Conservation (phyloP, 2,888 invertebrate genomes). For the Zele albiditarsus region DNA sequence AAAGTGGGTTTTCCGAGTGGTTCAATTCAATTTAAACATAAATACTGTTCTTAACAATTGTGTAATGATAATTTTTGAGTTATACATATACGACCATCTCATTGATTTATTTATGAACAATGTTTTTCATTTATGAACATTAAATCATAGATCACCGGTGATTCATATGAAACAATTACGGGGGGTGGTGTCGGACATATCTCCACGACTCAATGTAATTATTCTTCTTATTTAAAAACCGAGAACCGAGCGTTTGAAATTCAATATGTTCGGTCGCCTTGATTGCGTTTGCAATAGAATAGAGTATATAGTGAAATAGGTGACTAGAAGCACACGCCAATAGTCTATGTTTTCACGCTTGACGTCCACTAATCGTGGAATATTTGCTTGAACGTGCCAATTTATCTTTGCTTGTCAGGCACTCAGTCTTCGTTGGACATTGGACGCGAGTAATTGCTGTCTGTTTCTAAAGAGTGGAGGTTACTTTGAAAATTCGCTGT, state of each 20-base stretch:
- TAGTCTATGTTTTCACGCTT: conserved; percentile 28
- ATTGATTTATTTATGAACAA: no score
- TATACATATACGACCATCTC: no score
- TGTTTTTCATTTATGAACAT: no score
- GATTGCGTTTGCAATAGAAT: no score
- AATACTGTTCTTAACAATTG: neutral
- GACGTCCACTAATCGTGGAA: conserved; percentile 41
- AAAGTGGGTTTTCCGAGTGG: conserved; percentile 66
- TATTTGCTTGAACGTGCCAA: conserved; percentile 42
- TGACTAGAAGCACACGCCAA: neutral
- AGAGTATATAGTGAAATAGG: neutral
- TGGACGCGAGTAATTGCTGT: neutral
- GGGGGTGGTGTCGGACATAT: no score
- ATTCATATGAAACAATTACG: no score
- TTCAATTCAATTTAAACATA: conserved; percentile 22
- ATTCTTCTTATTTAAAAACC: no score
- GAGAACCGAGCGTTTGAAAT: no score
- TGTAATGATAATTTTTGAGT: no score
- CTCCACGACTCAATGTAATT: no score
- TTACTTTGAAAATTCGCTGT: neutral
- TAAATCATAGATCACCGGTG: no score
- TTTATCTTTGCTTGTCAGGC: conserved; percentile 33
- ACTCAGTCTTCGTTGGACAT: conserved; percentile 19
- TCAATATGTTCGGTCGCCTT: no score
- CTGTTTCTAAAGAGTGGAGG: neutral